Evolutionary conservation across 2,888 invertebrate genomes (phyloP), one percentile per base, ranked within the genome.

Genomic region (Sycophila texana): DNA sequence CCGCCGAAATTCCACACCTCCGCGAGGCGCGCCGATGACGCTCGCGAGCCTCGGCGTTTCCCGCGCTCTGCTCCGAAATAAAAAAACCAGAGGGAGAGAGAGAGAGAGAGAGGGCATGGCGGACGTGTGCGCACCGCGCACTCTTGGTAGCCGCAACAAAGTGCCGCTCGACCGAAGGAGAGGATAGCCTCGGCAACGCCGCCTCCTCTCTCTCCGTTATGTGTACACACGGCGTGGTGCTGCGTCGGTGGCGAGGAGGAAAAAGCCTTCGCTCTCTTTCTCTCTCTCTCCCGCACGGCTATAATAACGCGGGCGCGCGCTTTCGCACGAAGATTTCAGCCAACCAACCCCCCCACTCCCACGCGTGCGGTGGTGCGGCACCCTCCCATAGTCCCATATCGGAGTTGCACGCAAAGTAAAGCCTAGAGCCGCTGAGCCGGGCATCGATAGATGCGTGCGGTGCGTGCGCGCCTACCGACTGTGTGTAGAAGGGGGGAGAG

Each of bases 121-220:
- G 60, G 51, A 51, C 83, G 84, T 85, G 85, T 84, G 85, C 83
- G 83, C 83, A 82, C 84, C 83, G 85, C 84, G 84, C 83, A 81
- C 84, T 84, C 84, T 84, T 86, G 85, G 85, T 7, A 4, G 39
- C 10, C 39, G 39, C 39, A 0, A 39, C 39, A 39, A 39, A 39
- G 39, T 39, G 39, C 39, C 39, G 85, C 13, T 22, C 12, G 47
- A 60, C 49, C 18, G 22, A 20, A 72, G 71, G 18, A 26, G 22
- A n/a, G n/a, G n/a, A 63, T n/a, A n/a, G 60, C 5, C 47, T 14
- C 66, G 74, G 74, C 74, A 74, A 74, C 66, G 58, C 57, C 58
- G 74, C 74, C 66, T 63, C 16, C 63, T n/a, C 22, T 26, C 26
- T 26, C 68, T 22, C 57, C 10, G 57, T 57, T 4, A 12, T 39